Conservation (phyloP, 2,888 invertebrate species). For the Syrista parreyssii region DNA sequence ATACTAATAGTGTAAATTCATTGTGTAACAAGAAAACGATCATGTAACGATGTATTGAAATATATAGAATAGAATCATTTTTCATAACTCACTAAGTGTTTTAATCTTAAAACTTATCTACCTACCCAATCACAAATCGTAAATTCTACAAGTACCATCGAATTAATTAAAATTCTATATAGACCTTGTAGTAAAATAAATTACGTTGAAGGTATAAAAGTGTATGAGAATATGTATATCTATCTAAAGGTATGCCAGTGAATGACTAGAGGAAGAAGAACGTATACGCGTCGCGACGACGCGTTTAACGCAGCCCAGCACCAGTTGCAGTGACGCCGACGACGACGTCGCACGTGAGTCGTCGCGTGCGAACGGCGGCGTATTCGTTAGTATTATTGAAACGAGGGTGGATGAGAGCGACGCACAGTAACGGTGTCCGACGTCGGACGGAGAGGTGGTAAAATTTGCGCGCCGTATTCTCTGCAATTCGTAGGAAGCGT, state of each 20-base stretch:
- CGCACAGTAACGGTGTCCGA: neutral
- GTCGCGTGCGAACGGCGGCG: neutral
- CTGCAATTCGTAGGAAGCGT: neutral
- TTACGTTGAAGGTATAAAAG: neutral
- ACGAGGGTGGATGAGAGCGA: neutral
- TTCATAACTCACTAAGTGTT: neutral
- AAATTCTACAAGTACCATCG: neutral
- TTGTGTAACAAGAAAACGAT: neutral
- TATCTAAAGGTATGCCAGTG: neutral
- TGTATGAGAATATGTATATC: neutral
- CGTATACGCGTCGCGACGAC: neutral
- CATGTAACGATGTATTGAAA: neutral
- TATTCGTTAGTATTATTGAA: no score
- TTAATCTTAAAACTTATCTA: neutral
- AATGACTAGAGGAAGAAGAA: neutral
- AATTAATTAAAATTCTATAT: neutral
- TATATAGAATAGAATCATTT: neutral
- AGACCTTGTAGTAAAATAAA: no score
- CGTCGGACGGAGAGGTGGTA: neutral
- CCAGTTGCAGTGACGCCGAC: neutral
- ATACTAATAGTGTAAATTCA: neutral
- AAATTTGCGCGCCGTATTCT: neutral
- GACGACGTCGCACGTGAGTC: neutral
- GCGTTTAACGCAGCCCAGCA: neutral
- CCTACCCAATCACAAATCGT: neutral